phyloP scores from a whole-genome alignment of 2,113 vertebrate species.

The Maccullochella peelii region DNA sequence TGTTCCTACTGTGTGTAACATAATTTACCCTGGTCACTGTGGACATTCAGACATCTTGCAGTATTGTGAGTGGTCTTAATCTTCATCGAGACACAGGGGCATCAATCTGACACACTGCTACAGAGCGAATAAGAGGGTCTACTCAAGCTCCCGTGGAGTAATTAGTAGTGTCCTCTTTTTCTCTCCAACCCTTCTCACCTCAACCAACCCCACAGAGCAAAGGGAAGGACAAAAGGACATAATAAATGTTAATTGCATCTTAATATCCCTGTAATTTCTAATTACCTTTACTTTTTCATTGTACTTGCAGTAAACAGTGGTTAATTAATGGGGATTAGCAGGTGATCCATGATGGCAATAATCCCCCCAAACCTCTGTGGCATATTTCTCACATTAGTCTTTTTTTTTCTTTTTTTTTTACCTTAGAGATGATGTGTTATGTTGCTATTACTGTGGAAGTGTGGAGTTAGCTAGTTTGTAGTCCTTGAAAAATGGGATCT shows the following conservation, averaged over 20 bases:
- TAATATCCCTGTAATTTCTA: constrained; percentile 63
- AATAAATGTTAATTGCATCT: constrained; percentile 69
- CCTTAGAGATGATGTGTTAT: not conserved
- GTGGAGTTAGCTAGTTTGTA: not conserved
- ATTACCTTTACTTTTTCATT: constrained; percentile 61
- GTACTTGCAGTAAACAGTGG: constrained; percentile 46
- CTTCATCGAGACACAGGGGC: constrained; percentile 63
- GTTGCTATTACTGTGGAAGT: not conserved
- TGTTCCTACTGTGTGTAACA: constrained; percentile 6
- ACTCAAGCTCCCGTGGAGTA: constrained; percentile 56
- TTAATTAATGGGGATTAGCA: constrained; percentile 69
- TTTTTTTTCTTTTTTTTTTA: constrained; percentile 15
- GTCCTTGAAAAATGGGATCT: constrained; percentile 29
- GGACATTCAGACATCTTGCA: constrained; percentile 34
- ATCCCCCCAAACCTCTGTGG: constrained; percentile 27
- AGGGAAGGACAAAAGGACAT: constrained; percentile 35
- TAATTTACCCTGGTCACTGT: constrained; percentile 31
- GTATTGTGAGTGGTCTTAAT: constrained; percentile 63
- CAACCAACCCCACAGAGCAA: constrained; percentile 10
- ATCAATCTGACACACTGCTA: constrained; percentile 42
- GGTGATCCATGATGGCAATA: constrained; percentile 45
- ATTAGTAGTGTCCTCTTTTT: constrained; percentile 62
- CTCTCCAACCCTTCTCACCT: constrained; percentile 12
- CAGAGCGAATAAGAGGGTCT: constrained; percentile 35
- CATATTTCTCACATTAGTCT: constrained; percentile 4